A percentile compares a stretch with the other conserved stretches of the same genome.
These are phyloP conservation scores for Griposia aprilina DNA, from an alignment of 2,888 invertebrate species.

Conservation along the genomic window DNA sequence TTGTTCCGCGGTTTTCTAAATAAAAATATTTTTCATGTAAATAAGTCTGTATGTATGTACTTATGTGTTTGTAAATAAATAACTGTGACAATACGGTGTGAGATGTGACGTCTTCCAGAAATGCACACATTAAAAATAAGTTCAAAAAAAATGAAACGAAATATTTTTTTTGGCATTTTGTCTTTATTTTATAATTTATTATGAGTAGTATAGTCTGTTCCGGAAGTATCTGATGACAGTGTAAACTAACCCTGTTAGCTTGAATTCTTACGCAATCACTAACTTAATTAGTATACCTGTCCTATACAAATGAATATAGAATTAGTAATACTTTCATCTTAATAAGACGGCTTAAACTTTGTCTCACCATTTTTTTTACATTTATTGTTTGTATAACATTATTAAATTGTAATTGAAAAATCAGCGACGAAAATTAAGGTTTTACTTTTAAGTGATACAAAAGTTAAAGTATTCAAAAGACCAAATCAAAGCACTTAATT, in stretches of 20 bases:
- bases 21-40: slow-evolving; percentile 24
- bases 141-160: not conserved
- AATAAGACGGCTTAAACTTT: not conserved
- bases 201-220: not conserved
- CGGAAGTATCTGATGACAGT: not conserved
- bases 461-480: no score
- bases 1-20: not conserved
- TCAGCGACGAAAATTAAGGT: not conserved
- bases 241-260: not conserved
- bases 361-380: not conserved
- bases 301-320: no score
- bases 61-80: slow-evolving; percentile 39
- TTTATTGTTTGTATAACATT: not conserved
- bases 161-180: not conserved
- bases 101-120: slow-evolving; percentile 22
- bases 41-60: slow-evolving; percentile 15
- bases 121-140: slow-evolving; percentile 30
- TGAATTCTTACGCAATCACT: not conserved
- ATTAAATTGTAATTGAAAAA: not conserved
- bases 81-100: slow-evolving; percentile 30
- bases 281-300: no score
- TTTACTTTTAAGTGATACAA: not conserved
- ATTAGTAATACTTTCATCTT: not conserved
- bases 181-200: slow-evolving; percentile 27
- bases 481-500: not conserved